These are phyloP conservation scores for Lepilemur ruficaudatus DNA, from an alignment of 2,797 vertebrate genomes.

Conservation along the genomic window DNA sequence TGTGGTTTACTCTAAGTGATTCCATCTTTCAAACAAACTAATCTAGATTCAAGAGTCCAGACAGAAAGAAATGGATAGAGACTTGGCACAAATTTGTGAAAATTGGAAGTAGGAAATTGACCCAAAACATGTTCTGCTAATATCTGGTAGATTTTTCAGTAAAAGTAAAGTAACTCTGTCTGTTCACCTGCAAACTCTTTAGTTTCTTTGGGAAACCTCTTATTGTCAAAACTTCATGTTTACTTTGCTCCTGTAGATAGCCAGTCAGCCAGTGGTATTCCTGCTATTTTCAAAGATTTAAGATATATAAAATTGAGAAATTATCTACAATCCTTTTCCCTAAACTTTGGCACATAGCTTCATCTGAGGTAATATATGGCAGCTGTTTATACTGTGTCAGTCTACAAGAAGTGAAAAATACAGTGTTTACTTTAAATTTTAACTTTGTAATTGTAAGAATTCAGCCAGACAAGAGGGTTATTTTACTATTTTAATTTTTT, in stretches of 20 bases:
- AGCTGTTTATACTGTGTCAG: slow-evolving; percentile 47
- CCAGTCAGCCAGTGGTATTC: slow-evolving; percentile 9
- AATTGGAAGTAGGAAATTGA: slow-evolving; percentile 35
- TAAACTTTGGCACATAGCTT: slow-evolving; percentile 33
- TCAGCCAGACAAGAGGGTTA: slow-evolving; percentile 19
- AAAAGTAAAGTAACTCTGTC: neutral
- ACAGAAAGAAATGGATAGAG: slow-evolving; percentile 11
- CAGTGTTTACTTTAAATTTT: slow-evolving; percentile 60
- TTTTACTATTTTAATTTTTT: neutral
- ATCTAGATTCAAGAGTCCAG: slow-evolving; percentile 51
- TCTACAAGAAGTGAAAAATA: slow-evolving; percentile 56
- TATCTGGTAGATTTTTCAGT: slow-evolving; percentile 3
- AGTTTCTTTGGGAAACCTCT: slow-evolving; percentile 17
- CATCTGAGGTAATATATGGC: slow-evolving; percentile 38
- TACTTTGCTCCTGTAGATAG: slow-evolving; percentile 11
- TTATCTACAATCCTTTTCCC: slow-evolving; percentile 11
- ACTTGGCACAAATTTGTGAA: slow-evolving; percentile 31
- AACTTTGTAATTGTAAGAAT: slow-evolving; percentile 43
- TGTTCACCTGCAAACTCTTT: neutral
- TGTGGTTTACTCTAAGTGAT: neutral
- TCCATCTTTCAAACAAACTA: slow-evolving; percentile 7
- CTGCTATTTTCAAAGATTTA: slow-evolving; percentile 19
- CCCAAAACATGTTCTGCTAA: neutral
- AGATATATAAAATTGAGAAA: slow-evolving; percentile 35
- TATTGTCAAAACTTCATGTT: neutral